Base-by-base conservation (phyloP, 2,113 vertebrate species). In the Helogale parvula region DNA sequence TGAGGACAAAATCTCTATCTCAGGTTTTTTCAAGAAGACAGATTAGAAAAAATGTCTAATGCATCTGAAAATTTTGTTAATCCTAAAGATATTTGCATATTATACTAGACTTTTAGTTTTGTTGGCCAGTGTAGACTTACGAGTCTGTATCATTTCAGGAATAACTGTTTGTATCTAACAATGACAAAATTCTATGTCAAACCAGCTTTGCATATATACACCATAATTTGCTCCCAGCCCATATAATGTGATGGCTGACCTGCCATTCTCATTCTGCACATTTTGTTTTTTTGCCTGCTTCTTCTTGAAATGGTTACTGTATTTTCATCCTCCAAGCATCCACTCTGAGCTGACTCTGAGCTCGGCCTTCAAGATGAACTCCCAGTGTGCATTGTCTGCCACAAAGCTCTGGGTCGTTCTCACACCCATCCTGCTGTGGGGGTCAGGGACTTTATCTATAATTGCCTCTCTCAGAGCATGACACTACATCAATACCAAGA, bases 11-110 rank as follows among this genome's bases (percentile, higher is more conserved):
- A 66, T 47, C 4, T 77, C n/a, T 27, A 41, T 71, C 23, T 82
- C 7, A 52, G 13, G 3, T 57, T 96, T 74, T 71, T 33, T 15
- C 90, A 88, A 89, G n/a, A 76, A 90, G 25, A 45, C 33, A 38
- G 19, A 83, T 88, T 35, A 23, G 54, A 95, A 9, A 63, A 89
- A 74, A 76, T 47, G 88, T 93, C 33, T 38, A 95, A 93, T 65
- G 13, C 33, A 63, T 27, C 72, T 85, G 19, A 38, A 47, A 45
- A 0, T 84, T 88, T 90, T 66, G 52, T 77, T 77, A 17, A 66
- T 81, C 10, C 5, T 27, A 35, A 72, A 79, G 5, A 3, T 85
- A 41, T 47, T 57, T 57, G 4, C 57, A 50, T 6, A 57, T 63
- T 80, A 14, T 82, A 41, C 38, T 50, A 76, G 65, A 81, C 77